Evolutionary conservation across 2,113 vertebrate genomes (phyloP), one percentile per base, ranked within the genome.

Genomic region (Pristiophorus japonicus): DNA sequence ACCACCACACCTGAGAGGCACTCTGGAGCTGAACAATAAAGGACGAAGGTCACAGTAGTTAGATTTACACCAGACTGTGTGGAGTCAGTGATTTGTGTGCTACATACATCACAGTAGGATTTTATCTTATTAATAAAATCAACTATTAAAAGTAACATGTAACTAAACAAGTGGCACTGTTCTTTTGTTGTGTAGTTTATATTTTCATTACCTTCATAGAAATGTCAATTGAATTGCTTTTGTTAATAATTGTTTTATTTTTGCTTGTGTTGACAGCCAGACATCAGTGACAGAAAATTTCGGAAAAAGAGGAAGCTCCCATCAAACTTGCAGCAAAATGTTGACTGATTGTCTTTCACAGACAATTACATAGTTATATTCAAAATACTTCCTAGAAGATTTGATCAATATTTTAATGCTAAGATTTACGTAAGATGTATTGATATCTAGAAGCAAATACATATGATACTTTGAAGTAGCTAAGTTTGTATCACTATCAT

Each of bases 301-400:
- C 59, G 38, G 51, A 30, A 34, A 90, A 62, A 90, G 34, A 18
- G n/a, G 62, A 65, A 92, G 88, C 59, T 65, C 59, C 34, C n/a
- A 63, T 63, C 88, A 92, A 92, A 92, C 88, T 63, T 92, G 59
- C 59, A 92, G 59, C 34, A 92, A 92, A 63, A 38, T 20, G 62
- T 42, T 63, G 88, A 65, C 34, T 90, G 27, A 90, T 27, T 34
- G 11, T 55, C 24, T 59, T n/a, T 62, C 88, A 51, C 51, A 81
- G 75, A 63, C 16, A 63, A 38, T 63, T 63, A n/a, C 59, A 38
- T 92, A 10, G 38, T 63, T 63, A 63, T 90, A 16, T 90, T 62
- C 51, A 92, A 92, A 4, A 63, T 38, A 63, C 62, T 22, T 63
- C 20, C 34, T 22, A 38, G 55, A 91, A 18, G 38, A 81, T 81